Conservation (phyloP, 2,888 invertebrate genomes). For the Euzophera pinguis region DNA sequence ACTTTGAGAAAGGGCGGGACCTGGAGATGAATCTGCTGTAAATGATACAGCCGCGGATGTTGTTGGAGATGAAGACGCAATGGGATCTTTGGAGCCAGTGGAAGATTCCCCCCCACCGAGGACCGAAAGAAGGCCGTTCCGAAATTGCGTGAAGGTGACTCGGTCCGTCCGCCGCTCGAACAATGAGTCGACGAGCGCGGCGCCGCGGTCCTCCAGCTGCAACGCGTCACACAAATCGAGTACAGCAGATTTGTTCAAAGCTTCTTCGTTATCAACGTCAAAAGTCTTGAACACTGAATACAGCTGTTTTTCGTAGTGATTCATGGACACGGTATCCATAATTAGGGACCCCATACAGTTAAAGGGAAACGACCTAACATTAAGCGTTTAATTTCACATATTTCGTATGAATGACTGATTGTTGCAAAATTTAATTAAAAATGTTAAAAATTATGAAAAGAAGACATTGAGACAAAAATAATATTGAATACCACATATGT, state of each 20-base stretch:
- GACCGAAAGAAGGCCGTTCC: constrained; percentile 85
- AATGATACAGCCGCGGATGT: constrained; percentile 27
- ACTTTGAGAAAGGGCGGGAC: constrained; percentile 37
- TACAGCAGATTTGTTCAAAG: constrained; percentile 83
- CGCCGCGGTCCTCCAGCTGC: constrained; percentile 86
- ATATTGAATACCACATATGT: too few species aligned
- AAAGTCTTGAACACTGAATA: constrained; percentile 90
- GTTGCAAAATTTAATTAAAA: background rate
- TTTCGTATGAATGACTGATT: background rate
- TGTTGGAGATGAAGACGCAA: constrained; percentile 24
- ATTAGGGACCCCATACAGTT: constrained; percentile 20
- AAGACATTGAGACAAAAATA: too few species aligned
- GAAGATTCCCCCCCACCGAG: constrained; percentile 77
- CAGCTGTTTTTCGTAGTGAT: constrained; percentile 91
- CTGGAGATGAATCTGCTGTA: constrained; percentile 27
- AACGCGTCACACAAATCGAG: constrained; percentile 86
- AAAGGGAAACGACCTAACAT: background rate
- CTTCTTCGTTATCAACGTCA: constrained; percentile 84
- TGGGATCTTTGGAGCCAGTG: constrained; percentile 20
- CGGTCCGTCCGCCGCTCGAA: constrained; percentile 71
- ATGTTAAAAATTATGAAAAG: too few species aligned
- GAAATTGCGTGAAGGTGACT: constrained; percentile 86
- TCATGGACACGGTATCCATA: constrained; percentile 72
- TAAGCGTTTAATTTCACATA: background rate
- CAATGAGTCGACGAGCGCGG: constrained; percentile 81